Evolutionary conservation across 2,113 vertebrate species (phyloP).

Genomic region (Clupea harengus): DNA sequence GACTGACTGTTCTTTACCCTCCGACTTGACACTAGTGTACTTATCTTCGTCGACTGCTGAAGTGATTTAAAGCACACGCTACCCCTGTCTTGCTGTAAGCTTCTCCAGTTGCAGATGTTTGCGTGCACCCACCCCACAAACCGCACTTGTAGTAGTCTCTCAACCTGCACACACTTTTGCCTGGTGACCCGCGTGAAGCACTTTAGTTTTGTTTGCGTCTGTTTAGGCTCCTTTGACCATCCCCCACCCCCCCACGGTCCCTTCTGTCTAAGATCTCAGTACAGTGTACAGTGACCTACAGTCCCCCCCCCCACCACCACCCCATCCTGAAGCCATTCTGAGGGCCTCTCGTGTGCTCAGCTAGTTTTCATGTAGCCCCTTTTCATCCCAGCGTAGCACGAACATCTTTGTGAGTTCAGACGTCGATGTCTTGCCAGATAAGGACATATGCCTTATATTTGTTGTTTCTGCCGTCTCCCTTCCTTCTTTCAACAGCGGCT

Average conservation of each 20-base stretch:
- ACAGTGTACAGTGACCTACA: not conserved
- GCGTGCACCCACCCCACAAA: not conserved
- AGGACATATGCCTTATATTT: not conserved
- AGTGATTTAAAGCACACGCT: constrained; percentile 23
- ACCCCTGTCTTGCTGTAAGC: constrained; percentile 34
- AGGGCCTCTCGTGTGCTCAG: not conserved
- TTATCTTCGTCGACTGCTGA: not conserved
- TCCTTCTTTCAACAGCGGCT: not conserved
- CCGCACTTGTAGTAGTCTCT: not conserved
- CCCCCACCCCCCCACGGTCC: not conserved
- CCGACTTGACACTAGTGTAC: not conserved
- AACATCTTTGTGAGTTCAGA: not conserved
- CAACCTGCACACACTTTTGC: not conserved
- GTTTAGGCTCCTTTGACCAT: not conserved
- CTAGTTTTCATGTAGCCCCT: not conserved
- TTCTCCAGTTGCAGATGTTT: constrained; percentile 25
- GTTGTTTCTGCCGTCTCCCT: not conserved
- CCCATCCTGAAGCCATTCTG: not conserved
- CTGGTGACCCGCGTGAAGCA: not conserved
- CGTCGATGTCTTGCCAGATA: not conserved
- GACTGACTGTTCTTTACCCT: not conserved
- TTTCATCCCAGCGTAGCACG: not conserved
- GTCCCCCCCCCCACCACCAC: not conserved
- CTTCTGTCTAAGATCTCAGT: not conserved
- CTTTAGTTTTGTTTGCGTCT: constrained; percentile 24